phyloP scores from a whole-genome alignment of 2,113 vertebrate species.

The Oncorhynchus keta region DNA sequence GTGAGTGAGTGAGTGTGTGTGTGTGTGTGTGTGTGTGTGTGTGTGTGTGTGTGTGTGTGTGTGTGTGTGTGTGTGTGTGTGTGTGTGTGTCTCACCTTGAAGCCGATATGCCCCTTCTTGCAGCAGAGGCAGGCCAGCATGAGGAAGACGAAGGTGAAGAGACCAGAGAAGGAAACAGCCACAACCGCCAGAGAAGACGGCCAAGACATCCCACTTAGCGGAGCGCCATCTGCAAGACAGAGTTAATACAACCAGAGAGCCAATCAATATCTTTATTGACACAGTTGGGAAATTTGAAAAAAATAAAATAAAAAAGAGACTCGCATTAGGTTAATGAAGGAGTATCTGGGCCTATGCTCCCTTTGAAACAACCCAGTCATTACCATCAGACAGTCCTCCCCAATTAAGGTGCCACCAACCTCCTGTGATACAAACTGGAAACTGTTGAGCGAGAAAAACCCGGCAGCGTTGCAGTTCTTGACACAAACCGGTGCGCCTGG shows the following conservation, averaged over 20 bases:
- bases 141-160: constrained; percentile 83
- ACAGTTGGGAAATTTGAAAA: too few relatives aligned
- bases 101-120: constrained; percentile 76
- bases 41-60: too few relatives aligned
- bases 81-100: constrained; percentile 82
- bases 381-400: too few relatives aligned
- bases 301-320: not conserved
- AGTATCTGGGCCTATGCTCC: not conserved
- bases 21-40: too few relatives aligned
- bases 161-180: constrained; percentile 86
- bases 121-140: too few relatives aligned
- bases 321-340: not conserved
- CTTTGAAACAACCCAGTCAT: not conserved
- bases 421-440: too few relatives aligned
- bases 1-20: too few relatives aligned
- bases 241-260: not conserved
- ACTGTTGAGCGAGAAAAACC: too few relatives aligned
- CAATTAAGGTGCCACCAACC: too few relatives aligned
- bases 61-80: not conserved
- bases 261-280: not conserved
- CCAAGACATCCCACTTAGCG: constrained; percentile 89
- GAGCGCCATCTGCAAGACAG: constrained; percentile 82
- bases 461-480: too few relatives aligned
- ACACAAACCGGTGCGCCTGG: too few relatives aligned
- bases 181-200: constrained; percentile 88